These are phyloP conservation scores for Tachyglossus aculeatus DNA, from an alignment of 2,797 vertebrate genomes.

Conservation along the genomic window DNA sequence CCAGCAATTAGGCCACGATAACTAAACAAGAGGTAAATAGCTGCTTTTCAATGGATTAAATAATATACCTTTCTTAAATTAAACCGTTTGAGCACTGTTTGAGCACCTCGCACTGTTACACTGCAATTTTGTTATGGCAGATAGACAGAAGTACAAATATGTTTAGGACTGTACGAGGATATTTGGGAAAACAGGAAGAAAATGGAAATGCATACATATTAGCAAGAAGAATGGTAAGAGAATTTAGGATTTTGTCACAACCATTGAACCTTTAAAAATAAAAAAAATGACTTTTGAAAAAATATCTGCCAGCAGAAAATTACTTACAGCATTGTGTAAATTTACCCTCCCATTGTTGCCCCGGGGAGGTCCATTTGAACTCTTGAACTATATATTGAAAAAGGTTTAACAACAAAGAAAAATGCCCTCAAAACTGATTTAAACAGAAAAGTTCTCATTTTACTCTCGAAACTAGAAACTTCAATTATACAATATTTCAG, in stretches of 20 bases:
- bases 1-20: background rate
- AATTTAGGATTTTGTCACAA: background rate
- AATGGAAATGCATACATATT: background rate
- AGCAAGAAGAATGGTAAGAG: background rate
- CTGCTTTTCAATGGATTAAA: conserved; percentile 6
- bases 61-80: conserved; percentile 1
- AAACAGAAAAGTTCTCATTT: conserved; percentile 4
- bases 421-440: conserved; percentile 21
- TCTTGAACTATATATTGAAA: conserved; percentile 56
- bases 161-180: no score
- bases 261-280: no score
- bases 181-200: no score
- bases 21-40: conserved; percentile 11
- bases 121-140: conserved; percentile 1
- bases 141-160: background rate
- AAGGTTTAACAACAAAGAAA: conserved; percentile 36
- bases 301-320: conserved; percentile 5
- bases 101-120: conserved; percentile 9
- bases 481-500: no score
- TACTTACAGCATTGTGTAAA: conserved; percentile 74
- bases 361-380: conserved; percentile 70
- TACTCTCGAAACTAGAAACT: background rate
- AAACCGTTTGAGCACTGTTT: conserved; percentile 12
- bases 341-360: conserved; percentile 74
- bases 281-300: conserved; percentile 35